Evolutionary conservation across 2,797 vertebrate genomes (phyloP).

Genomic region (Mormyrops attenuatus): DNA sequence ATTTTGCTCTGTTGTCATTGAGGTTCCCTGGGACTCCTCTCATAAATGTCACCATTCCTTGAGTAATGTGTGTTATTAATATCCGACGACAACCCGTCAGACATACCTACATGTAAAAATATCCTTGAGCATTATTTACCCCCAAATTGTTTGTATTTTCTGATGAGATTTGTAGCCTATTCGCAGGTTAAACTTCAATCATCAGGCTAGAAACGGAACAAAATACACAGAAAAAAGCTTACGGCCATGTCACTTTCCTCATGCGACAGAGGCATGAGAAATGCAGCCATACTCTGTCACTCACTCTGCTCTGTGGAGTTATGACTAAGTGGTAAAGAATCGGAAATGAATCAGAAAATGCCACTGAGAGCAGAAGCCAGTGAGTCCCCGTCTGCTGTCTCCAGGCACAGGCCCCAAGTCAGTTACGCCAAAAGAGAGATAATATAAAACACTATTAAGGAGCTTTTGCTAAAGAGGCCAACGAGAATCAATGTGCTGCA

Average conservation of each 20-base stretch:
- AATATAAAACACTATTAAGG: neutral
- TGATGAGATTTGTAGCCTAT: neutral
- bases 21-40: conserved; percentile 41
- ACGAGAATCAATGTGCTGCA: neutral
- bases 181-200: neutral
- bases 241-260: neutral
- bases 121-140: conserved; percentile 28
- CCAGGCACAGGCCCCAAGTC: neutral
- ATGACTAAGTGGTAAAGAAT: conserved; percentile 2
- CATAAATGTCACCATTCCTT: conserved; percentile 37
- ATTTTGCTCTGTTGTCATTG: conserved; percentile 43
- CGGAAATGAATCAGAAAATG: conserved; percentile 12
- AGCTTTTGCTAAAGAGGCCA: neutral
- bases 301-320: neutral
- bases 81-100: conserved; percentile 40
- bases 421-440: neutral
- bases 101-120: conserved; percentile 22
- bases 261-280: neutral
- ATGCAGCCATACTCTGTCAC: neutral
- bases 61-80: conserved; percentile 46
- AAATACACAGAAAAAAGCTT: neutral
- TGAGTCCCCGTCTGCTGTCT: neutral
- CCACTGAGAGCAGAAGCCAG: neutral
- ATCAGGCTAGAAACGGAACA: neutral
- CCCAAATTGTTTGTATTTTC: neutral